Conservation (phyloP, 2,888 invertebrate species). For the Drosophila formosana region DNA sequence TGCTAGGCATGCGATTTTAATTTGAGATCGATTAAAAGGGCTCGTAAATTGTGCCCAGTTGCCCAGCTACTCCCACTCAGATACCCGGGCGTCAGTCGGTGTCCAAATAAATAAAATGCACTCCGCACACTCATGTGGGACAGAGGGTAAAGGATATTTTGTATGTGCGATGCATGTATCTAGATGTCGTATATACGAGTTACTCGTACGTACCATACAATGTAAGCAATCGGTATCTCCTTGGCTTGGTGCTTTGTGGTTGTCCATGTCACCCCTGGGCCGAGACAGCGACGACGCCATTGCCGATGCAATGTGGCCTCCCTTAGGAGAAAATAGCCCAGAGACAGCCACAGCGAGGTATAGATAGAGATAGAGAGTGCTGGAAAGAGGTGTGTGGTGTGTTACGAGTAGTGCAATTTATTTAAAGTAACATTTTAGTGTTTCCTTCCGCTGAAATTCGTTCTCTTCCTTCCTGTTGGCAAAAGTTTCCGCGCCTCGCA, state of each 20-base stretch:
- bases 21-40: slow-evolving; percentile 76
- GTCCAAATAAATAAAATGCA: slow-evolving; percentile 77
- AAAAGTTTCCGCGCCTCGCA: slow-evolving; percentile 40
- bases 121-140: slow-evolving; percentile 13
- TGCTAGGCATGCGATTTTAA: slow-evolving; percentile 69
- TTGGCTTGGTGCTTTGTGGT: slow-evolving; percentile 54
- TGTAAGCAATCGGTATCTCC: background rate
- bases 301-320: slow-evolving; percentile 63
- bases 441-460: slow-evolving; percentile 83
- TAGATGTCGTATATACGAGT: slow-evolving; percentile 5
- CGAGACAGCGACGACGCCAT: slow-evolving; percentile 39
- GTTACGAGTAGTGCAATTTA: slow-evolving; percentile 73
- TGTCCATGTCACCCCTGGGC: slow-evolving; percentile 73
- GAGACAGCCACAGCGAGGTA: too few species aligned
- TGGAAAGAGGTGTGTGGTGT: background rate
- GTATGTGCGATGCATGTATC: slow-evolving; percentile 43
- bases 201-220: too few species aligned
- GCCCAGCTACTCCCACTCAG: background rate
- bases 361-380: too few species aligned
- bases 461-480: slow-evolving; percentile 82
- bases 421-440: slow-evolving; percentile 83
- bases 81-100: slow-evolving; percentile 53
- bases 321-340: slow-evolving; percentile 61
- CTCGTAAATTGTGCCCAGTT: slow-evolving; percentile 67
- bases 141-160: slow-evolving; percentile 10